Evolutionary conservation across 2,888 invertebrate species (phyloP).

Genomic region (Troides helena): DNA sequence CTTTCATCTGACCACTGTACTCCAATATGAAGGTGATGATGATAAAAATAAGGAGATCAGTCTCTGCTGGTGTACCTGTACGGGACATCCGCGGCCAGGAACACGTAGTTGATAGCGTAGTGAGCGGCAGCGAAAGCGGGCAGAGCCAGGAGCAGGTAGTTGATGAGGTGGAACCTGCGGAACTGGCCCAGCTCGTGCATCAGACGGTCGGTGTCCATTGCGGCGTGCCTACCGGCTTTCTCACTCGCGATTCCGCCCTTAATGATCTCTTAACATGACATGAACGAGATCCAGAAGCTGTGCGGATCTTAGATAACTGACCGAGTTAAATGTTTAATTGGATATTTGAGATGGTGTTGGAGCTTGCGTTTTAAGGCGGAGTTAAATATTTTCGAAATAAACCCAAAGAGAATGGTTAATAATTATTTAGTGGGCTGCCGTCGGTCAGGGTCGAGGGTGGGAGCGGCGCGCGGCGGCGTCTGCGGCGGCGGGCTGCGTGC

Average conservation of each 20-base stretch:
- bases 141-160: slow-evolving; percentile 54
- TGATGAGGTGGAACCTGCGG: slow-evolving; percentile 57
- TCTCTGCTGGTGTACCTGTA: slow-evolving; percentile 53
- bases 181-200: slow-evolving; percentile 68
- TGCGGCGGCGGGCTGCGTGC: slow-evolving; percentile 3
- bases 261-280: neutral
- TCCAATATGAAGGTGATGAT: no score
- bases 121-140: slow-evolving; percentile 49
- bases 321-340: no score
- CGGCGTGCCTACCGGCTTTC: slow-evolving; percentile 4
- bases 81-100: slow-evolving; percentile 63
- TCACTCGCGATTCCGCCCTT: neutral
- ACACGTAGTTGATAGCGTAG: slow-evolving; percentile 64
- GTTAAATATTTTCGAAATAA: no score
- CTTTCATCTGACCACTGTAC: no score
- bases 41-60: no score
- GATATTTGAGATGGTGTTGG: no score
- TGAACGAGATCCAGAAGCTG: no score
- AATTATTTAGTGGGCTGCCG: neutral
- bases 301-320: no score
- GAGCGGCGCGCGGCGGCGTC: neutral
- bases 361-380: no score
- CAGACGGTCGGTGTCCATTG: slow-evolving; percentile 59
- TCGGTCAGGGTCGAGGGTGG: neutral
- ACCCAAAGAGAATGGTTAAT: neutral